phyloP scores from a whole-genome alignment of 2,888 invertebrate species.

The Spialia ferax region DNA sequence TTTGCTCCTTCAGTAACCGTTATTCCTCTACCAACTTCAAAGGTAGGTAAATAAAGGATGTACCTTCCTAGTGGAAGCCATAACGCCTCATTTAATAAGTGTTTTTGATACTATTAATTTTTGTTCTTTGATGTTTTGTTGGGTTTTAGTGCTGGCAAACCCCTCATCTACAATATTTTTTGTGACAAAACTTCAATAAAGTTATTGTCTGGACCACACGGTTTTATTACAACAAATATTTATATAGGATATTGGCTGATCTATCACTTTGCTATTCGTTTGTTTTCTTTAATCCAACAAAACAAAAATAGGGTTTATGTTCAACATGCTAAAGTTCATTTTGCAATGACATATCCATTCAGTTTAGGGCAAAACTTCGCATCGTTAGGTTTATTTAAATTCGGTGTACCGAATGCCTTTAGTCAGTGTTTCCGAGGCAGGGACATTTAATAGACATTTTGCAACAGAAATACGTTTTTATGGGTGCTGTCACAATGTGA shows the following conservation, averaged over 20 bases:
- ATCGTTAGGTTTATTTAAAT: constrained; percentile 39
- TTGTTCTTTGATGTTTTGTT: too few species aligned
- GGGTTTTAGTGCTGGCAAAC: too few species aligned
- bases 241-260: constrained; percentile 31
- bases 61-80: too few species aligned
- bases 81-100: too few species aligned
- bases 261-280: constrained; percentile 34
- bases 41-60: too few species aligned
- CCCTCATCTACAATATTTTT: background rate
- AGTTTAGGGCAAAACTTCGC: constrained; percentile 32
- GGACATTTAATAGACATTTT: constrained; percentile 36
- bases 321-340: background rate
- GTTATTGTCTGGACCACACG: constrained; percentile 14
- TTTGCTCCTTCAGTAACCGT: too few species aligned
- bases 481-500: constrained; percentile 19
- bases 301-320: constrained; percentile 10
- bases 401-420: constrained; percentile 39
- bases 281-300: constrained; percentile 6
- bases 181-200: constrained; percentile 23
- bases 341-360: constrained; percentile 25
- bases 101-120: too few species aligned
- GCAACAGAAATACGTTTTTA: constrained; percentile 33
- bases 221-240: constrained; percentile 30
- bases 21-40: too few species aligned
- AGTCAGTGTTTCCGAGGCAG: constrained; percentile 34